Percentiles rank a stretch among this genome's conserved stretches.
Evolutionary conservation across 2,888 invertebrate genomes (phyloP).

Genomic region (Strigamia maritima): DNA sequence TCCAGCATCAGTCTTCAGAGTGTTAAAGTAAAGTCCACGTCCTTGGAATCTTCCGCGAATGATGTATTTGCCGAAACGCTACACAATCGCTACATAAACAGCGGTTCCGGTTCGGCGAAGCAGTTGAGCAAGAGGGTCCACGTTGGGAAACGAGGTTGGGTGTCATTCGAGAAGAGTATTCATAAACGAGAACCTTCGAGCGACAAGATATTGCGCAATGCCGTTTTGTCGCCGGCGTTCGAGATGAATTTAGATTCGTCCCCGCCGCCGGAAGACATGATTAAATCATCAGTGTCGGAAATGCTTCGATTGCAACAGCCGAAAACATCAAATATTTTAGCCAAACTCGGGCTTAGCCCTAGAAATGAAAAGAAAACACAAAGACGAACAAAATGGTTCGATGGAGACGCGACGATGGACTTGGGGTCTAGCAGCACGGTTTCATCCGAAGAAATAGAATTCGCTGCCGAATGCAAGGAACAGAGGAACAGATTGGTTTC

Average conservation of each 20-base stretch:
- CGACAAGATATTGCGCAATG: slow-evolving; percentile 16
- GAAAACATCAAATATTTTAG: neutral
- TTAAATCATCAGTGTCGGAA: slow-evolving; percentile 13
- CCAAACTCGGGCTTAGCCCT: slow-evolving; percentile 2
- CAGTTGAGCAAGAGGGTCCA: slow-evolving; percentile 11
- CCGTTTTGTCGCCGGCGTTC: slow-evolving; percentile 57
- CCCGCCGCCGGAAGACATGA: neutral
- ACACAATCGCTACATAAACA: neutral
- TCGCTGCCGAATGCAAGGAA: neutral
- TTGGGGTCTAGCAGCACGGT: neutral
- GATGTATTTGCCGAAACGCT: neutral
- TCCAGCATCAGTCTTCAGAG: slow-evolving; percentile 37
- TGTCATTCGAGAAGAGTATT: neutral
- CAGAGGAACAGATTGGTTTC: neutral
- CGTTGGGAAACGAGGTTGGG: neutral
- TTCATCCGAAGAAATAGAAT: neutral
- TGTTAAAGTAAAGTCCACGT: slow-evolving; percentile 5
- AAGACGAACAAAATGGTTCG: slow-evolving; percentile 34
- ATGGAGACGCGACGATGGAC: neutral
- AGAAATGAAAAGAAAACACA: slow-evolving; percentile 33
- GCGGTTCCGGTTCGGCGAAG: neutral
- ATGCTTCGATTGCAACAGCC: neutral
- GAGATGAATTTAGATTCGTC: slow-evolving; percentile 58
- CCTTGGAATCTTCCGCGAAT: neutral
- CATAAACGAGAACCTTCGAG: neutral